phyloP scores from a whole-genome alignment of 30 jellyfish, hydroid and myxozoan genomes.

The Hydra vulgaris region DNA sequence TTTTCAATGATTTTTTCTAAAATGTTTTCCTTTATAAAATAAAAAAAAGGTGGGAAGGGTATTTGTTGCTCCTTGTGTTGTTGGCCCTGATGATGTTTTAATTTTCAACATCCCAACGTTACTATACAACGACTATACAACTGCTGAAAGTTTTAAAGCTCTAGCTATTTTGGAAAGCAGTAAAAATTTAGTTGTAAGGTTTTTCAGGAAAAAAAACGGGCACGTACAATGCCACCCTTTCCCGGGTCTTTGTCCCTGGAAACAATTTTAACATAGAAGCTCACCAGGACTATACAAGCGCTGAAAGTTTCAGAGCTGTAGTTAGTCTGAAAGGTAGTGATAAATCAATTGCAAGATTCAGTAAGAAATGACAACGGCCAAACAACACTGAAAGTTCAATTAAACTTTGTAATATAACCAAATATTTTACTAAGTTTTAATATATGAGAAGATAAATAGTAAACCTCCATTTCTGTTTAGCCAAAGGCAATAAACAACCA shows the following conservation, averaged over 20 bases:
- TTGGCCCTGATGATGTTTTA: not conserved
- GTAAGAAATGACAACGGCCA: no score
- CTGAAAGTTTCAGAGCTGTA: not conserved
- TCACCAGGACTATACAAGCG: not conserved
- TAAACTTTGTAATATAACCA: not conserved
- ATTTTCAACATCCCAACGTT: not conserved
- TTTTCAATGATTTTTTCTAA: no score
- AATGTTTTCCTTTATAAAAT: not conserved
- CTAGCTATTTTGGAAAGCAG: not conserved
- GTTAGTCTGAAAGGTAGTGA: not conserved
- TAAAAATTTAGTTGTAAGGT: not conserved
- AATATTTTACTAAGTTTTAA: not conserved
- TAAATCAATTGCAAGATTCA: no score
- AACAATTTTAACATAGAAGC: not conserved
- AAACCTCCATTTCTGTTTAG: not conserved
- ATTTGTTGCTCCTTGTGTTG: no score
- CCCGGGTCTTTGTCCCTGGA: not conserved
- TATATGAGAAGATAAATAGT: not conserved
- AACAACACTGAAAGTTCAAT: no score
- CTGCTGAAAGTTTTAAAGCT: not conserved
- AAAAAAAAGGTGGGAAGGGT: no score
- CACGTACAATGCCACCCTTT: not conserved
- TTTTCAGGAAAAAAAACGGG: not conserved
- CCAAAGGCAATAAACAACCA: not conserved
- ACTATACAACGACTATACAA: not conserved